Percentiles rank a stretch among this genome's conserved stretches.
Evolutionary conservation across 2,888 invertebrate species (phyloP).

Genomic region (Chrysina gloriosa): DNA sequence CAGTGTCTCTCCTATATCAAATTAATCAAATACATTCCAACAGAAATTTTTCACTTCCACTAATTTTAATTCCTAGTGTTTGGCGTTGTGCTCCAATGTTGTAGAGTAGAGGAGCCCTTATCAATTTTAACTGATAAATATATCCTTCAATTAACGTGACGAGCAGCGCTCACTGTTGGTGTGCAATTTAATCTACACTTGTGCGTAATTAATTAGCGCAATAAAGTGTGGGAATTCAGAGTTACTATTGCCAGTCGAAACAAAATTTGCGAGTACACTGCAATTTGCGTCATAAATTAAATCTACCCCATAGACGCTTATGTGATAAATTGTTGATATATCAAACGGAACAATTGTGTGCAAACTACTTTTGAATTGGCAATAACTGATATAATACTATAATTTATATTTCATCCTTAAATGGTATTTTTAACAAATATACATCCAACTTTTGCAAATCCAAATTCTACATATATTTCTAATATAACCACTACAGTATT

Average conservation of each 20-base stretch:
- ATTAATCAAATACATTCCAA: too few relatives aligned
- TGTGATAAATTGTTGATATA: not conserved
- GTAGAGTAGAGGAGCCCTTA: not conserved
- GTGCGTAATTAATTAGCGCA: conserved; percentile 6
- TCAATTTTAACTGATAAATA: not conserved
- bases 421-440: too few relatives aligned
- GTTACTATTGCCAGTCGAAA: not conserved
- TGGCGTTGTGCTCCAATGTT: not conserved
- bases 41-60: too few relatives aligned
- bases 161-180: not conserved
- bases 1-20: too few relatives aligned
- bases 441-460: too few relatives aligned
- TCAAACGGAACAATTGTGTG: not conserved
- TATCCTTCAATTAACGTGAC: not conserved
- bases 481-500: too few relatives aligned
- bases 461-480: too few relatives aligned
- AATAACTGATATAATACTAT: too few relatives aligned
- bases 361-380: too few relatives aligned
- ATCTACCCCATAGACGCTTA: not conserved
- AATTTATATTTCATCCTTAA: too few relatives aligned
- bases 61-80: not conserved
- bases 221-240: conserved; percentile 2
- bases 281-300: not conserved
- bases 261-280: too few relatives aligned
- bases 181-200: conserved; percentile 1